phyloP scores from a whole-genome alignment of 2,888 invertebrate genomes.

The Limnephilus lunatus region DNA sequence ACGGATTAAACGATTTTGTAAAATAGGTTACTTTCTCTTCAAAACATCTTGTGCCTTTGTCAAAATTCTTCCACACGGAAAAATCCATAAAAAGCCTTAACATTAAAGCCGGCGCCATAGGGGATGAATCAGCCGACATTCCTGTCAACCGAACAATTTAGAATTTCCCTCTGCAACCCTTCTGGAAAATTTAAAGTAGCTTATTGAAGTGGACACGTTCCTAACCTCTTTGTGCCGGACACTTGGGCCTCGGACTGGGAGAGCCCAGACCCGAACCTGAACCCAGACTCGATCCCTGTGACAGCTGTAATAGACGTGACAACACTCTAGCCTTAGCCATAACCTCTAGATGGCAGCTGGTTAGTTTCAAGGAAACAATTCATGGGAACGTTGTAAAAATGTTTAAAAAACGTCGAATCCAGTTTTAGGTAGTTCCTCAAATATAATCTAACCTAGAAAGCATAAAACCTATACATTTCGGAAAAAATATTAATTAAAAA shows the following conservation, averaged over 20 bases:
- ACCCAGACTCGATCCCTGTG: conserved; percentile 42
- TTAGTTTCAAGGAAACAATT: background rate
- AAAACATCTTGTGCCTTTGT: background rate
- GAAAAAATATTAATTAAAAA: no score
- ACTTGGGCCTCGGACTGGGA: conserved; percentile 19
- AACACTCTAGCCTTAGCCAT: background rate
- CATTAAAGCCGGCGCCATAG: background rate
- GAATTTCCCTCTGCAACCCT: conserved; percentile 38
- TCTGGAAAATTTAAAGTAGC: conserved; percentile 49
- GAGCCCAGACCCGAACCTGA: background rate
- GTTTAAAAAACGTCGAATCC: background rate
- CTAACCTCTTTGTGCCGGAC: conserved; percentile 43
- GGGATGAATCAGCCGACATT: conserved; percentile 11
- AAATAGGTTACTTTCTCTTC: no score
- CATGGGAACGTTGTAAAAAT: background rate
- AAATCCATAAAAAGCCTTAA: background rate
- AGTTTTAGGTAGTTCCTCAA: background rate
- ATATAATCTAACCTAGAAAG: background rate
- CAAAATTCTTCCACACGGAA: background rate
- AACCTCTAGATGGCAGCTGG: background rate
- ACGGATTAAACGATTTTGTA: no score
- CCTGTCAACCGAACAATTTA: conserved; percentile 7
- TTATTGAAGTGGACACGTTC: conserved; percentile 46
- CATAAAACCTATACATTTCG: no score
- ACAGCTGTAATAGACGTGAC: conserved; percentile 52